Percentiles rank a stretch among this genome's conserved stretches.
Conservation (phyloP, 2,888 invertebrate genomes). For the Zaprionus bogoriensis region DNA sequence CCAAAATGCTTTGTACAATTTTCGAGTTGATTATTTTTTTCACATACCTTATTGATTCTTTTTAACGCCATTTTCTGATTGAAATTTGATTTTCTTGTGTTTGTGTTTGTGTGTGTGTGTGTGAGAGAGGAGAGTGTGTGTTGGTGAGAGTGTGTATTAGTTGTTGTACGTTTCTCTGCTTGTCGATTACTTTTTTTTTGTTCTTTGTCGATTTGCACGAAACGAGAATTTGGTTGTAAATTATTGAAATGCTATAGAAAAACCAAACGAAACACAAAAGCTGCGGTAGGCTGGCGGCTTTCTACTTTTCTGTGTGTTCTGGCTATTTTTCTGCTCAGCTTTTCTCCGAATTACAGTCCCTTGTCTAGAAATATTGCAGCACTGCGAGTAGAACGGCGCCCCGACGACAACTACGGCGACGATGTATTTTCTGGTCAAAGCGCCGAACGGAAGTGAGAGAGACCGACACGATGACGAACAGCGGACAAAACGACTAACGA, state of each 20-base stretch:
- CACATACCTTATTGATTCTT: constrained; percentile 94
- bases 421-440: constrained; percentile 50
- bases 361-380: constrained; percentile 73
- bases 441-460: constrained; percentile 43
- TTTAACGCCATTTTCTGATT: constrained; percentile 93
- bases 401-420: constrained; percentile 71
- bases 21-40: constrained; percentile 57
- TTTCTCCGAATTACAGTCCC: constrained; percentile 59
- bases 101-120: constrained; percentile 61
- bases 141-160: constrained; percentile 57
- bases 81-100: constrained; percentile 80
- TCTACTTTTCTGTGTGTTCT: constrained; percentile 46
- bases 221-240: constrained; percentile 47
- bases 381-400: constrained; percentile 74
- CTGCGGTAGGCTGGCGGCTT: constrained; percentile 36
- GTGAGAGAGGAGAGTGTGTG: no score
- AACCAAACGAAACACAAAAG: constrained; percentile 73
- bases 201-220: constrained; percentile 60
- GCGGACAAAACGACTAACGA: constrained; percentile 22
- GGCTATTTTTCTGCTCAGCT: constrained; percentile 65
- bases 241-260: constrained; percentile 58
- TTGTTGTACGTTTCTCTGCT: constrained; percentile 65
- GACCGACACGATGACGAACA: constrained; percentile 47
- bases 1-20: constrained; percentile 45
- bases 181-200: constrained; percentile 55